A percentile compares a stretch with the other conserved stretches of the same genome.
These are phyloP conservation scores for Sphecodes monilicornis DNA, from an alignment of 2,888 invertebrate species.

Conservation along the genomic window DNA sequence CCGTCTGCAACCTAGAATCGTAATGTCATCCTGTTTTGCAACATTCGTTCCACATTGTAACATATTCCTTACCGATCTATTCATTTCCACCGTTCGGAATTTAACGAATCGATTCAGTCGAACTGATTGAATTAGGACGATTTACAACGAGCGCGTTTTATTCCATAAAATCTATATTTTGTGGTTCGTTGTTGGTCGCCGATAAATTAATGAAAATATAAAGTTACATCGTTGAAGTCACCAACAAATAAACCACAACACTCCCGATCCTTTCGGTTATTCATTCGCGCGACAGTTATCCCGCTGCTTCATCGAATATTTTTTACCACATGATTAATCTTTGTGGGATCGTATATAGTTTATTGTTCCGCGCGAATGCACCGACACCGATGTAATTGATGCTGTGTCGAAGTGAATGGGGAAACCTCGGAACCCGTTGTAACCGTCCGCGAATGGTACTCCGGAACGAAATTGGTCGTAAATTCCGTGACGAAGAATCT, in stretches of 20 bases:
- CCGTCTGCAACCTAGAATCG: conserved; percentile 19
- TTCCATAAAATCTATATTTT: background rate
- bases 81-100: background rate
- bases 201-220: conserved; percentile 13
- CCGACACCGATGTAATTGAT: background rate
- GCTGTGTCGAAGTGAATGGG: conserved; percentile 8
- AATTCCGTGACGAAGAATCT: conserved; percentile 64
- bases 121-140: background rate
- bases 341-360: background rate
- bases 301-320: background rate
- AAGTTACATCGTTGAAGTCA: background rate
- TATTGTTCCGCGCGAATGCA: background rate
- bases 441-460: conserved; percentile 45
- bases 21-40: background rate
- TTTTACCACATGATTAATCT: background rate
- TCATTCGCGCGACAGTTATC: background rate
- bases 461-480: conserved; percentile 65
- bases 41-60: background rate
- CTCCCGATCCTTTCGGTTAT: background rate
- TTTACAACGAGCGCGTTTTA: background rate
- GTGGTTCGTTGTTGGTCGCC: background rate
- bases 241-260: background rate
- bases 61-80: conserved; percentile 1
- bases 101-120: background rate
- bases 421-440: conserved; percentile 17